Evolutionary conservation across 2,888 invertebrate genomes (phyloP), one percentile per base, ranked within the genome.

Genomic region (Chrysopilus asiliformis): DNA sequence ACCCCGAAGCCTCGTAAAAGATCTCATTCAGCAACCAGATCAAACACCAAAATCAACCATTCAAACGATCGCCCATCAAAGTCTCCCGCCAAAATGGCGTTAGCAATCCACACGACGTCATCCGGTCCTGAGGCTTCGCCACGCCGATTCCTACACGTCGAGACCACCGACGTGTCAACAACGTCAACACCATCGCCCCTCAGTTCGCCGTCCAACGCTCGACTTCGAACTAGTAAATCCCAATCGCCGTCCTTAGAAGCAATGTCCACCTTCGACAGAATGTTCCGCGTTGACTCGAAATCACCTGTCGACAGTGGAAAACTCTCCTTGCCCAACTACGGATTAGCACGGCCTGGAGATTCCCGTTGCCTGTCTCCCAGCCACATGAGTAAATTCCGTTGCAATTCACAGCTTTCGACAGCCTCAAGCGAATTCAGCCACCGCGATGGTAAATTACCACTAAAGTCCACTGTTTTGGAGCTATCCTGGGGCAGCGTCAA

Each of bases 401-500:
- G 56, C 31, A 46, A 48, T 6, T 60, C 60, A 1, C 56, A 59
- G n/a, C 58, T 54, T 17, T 60, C 59, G 2, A 58, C 49, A 38
- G n/a, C n/a, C n/a, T 53, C 56, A 1, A 61, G 61, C 38, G 59
- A 61, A 45, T 61, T 60, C 15, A 60, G 55, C 25, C 58, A 59
- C 40, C 52, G 55, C 1, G 58, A 58, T 43, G 58, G 56, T 0
- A 54, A 55, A 35, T 48, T 69, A 8, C 72, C 74, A 0, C 58
- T 76, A 9, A 68, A 71, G 48, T 66, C 71, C 2, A 72, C 71
- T 1, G 66, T 68, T 26, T 58, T 64, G 7, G 68, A 72, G 43
- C 47, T 76, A 5, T 65, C 71, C 12, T 76, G 74, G 74, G 71
- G 70, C 18, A 72, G 73, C 46, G 55, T 72, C 3, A 70, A 68